Percentiles rank a stretch among this genome's conserved stretches.
Conservation (phyloP, 2,797 vertebrate species). For the Buphagus erythrorhynchus region DNA sequence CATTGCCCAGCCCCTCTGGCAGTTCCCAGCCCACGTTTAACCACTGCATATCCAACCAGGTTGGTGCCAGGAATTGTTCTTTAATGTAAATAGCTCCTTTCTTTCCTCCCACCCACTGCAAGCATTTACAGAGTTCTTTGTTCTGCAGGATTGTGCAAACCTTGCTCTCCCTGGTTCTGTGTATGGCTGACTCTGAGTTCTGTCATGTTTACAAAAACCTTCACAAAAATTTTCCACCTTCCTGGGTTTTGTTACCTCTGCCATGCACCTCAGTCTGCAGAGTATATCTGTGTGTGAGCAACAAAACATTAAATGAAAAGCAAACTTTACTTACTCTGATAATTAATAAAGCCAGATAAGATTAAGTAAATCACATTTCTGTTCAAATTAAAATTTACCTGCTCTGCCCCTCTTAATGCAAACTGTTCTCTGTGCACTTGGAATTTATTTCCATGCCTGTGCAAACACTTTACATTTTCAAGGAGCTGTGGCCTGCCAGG, state of each 20-base stretch:
- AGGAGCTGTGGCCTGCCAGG: neutral
- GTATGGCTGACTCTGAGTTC: neutral
- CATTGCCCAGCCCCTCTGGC: neutral
- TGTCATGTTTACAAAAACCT: neutral
- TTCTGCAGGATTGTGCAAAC: neutral
- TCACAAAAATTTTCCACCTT: constrained; percentile 16
- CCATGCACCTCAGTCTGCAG: neutral
- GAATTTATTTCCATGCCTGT: neutral
- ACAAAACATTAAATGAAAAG: constrained; percentile 16
- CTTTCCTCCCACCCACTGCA: neutral
- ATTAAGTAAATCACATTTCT: neutral
- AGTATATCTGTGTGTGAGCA: neutral
- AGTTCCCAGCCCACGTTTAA: neutral
- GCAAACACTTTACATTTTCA: neutral
- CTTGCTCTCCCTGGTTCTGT: neutral
- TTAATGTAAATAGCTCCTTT: constrained; percentile 19
- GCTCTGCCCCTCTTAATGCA: neutral
- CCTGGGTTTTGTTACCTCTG: neutral
- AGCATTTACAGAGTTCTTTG: constrained; percentile 19
- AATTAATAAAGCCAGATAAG: constrained; percentile 35
- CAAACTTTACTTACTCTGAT: constrained; percentile 5
- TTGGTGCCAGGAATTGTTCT: neutral
- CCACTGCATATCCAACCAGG: neutral
- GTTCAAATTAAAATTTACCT: neutral
- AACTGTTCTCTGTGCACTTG: neutral